phyloP scores from a whole-genome alignment of 64 coral and sea anemone species.

The Trachythela sp. region DNA sequence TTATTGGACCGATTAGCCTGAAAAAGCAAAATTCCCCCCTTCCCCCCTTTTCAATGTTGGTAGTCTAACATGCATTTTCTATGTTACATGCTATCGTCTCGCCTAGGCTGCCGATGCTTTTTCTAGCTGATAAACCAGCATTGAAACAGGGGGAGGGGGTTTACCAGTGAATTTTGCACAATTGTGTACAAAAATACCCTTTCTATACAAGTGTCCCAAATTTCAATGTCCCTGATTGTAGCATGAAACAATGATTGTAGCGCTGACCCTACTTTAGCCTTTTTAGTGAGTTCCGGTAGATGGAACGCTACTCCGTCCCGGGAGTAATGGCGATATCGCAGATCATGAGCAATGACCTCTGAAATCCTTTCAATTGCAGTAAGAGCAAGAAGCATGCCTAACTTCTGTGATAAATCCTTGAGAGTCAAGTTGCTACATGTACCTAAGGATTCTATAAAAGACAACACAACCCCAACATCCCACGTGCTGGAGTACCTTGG shows the following conservation, averaged over 20 bases:
- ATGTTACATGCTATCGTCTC: too few species aligned
- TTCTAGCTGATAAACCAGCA: too few species aligned
- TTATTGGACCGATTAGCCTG: too few species aligned
- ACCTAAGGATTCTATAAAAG: conserved; percentile 35
- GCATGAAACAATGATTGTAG: conserved; percentile 45
- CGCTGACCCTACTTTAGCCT: conserved; percentile 15
- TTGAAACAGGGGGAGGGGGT: too few species aligned
- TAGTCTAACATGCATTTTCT: too few species aligned
- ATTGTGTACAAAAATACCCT: too few species aligned
- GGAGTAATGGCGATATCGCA: conserved; percentile 16
- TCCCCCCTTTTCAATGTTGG: too few species aligned
- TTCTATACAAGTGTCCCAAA: too few species aligned
- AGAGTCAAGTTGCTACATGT: conserved; percentile 7
- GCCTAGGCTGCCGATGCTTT: too few species aligned
- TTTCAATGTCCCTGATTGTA: too few species aligned
- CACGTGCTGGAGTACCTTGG: conserved; percentile 46
- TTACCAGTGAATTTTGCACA: too few species aligned
- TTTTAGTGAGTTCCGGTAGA: conserved; percentile 46
- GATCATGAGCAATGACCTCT: conserved; percentile 39
- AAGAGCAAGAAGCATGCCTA: conserved; percentile 41
- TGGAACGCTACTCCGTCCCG: conserved; percentile 30
- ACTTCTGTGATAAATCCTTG: conserved; percentile 49
- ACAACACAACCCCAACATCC: conserved; percentile 32
- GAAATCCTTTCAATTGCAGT: conserved; percentile 45
- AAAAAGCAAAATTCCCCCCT: too few species aligned